Evolutionary conservation across 2,888 invertebrate species (phyloP), one percentile per base, ranked within the genome.

Genomic region (Chaitophorus viminalis): DNA sequence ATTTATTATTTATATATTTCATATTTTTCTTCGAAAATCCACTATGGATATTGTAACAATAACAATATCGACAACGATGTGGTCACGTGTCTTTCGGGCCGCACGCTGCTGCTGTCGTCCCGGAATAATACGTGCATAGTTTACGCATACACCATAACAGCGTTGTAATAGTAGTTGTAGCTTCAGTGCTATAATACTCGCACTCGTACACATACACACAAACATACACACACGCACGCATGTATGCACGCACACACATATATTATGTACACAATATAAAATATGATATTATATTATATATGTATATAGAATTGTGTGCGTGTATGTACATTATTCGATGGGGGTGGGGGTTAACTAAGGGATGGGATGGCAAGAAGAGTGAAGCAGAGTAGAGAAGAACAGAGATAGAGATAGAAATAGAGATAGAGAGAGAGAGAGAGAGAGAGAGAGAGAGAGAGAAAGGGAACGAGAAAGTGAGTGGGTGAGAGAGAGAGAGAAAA

Each of bases 261-360:
- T 79, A 81, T 33, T n/a, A 68, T 81, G 54, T 79, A 78, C 31
- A 60, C 78, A 60, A 60, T 78, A 81, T 81, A 81, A 39, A 70
- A 81, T 81, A 70, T 81, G 46, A 81, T 81, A 81, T 81, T 39
- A 81, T 81, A 60, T 65, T 65, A 54, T 78, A 78, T 78, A 77
- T 33, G 36, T 79, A 36, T 70, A 82, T 81, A 68, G 21, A 82
- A 31, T 46, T 17, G 46, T 14, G 46, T 31, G 39, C 31, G 68
- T 68, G 29, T 68, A 21, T 72, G 72, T 72, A 68, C 54, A 31
- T 68, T 25, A 17, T n/a, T 33, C 39, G 11, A 39, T 8, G 36
- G 39, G 39, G 39, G 81, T 21, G 36, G n/a, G 18, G 39, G n/a
- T n/a, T n/a, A n/a, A 29, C 46, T 36, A 39, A 29, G 8, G 21